Evolutionary conservation across 2,797 vertebrate genomes (phyloP).

Genomic region (Tauraco hartlaubi): DNA sequence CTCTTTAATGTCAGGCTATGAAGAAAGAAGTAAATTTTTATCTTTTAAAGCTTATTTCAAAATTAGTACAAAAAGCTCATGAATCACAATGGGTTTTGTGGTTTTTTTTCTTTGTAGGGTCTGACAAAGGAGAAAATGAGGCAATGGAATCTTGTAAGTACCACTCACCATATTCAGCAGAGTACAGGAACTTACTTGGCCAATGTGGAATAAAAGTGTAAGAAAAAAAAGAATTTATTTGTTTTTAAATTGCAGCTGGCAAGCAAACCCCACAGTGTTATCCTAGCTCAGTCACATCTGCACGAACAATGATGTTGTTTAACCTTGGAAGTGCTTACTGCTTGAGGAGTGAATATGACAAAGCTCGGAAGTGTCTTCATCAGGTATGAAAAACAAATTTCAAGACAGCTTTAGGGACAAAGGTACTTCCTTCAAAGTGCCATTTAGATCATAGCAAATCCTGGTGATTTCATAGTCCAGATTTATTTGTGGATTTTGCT

Average conservation of each 20-base stretch:
- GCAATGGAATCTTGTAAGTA: constrained; percentile 94
- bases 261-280: constrained; percentile 95
- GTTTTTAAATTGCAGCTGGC: constrained; percentile 83
- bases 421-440: neutral
- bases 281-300: constrained; percentile 93
- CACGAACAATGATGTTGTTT: constrained; percentile 97
- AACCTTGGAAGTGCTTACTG: constrained; percentile 98
- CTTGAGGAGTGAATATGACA: constrained; percentile 96
- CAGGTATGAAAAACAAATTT: constrained; percentile 83
- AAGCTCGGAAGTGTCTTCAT: constrained; percentile 96
- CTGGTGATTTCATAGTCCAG: neutral
- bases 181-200: neutral
- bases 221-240: neutral
- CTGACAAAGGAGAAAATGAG: constrained; percentile 95
- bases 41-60: neutral
- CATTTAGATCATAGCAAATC: neutral
- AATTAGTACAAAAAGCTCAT: neutral
- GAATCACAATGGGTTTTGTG: neutral
- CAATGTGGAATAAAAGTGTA: neutral
- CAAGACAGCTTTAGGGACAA: neutral
- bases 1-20: neutral
- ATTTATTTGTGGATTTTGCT: neutral
- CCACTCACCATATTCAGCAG: neutral
- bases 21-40: neutral
- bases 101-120: constrained; percentile 81